Evolutionary conservation across 1,140 invertebrate species (phyloP).

Genomic region (Eufriesea mexicana): DNA sequence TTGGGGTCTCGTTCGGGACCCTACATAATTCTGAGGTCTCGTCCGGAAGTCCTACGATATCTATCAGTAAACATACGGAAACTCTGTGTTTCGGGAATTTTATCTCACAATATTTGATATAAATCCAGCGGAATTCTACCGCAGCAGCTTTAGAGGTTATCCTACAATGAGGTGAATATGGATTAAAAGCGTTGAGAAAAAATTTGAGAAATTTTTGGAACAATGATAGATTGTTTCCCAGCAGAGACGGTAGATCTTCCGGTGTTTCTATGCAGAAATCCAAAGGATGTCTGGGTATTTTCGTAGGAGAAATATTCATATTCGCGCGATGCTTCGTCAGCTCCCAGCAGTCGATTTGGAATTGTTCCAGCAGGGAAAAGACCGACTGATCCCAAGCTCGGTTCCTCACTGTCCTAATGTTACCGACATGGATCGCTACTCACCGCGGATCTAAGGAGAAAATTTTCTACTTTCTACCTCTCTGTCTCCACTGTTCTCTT

Average conservation of each 20-base stretch:
- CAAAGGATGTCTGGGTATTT: not conserved
- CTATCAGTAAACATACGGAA: too few relatives aligned
- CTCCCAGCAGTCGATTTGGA: not conserved
- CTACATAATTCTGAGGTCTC: too few relatives aligned
- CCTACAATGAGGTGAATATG: too few relatives aligned
- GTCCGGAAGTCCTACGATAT: too few relatives aligned
- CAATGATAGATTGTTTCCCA: not conserved
- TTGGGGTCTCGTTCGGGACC: too few relatives aligned
- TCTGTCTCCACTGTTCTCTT: not conserved
- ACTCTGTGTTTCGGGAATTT: too few relatives aligned
- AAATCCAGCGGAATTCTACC: too few relatives aligned
- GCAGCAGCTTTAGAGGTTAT: too few relatives aligned
- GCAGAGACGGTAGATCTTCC: too few relatives aligned
- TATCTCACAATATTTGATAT: too few relatives aligned
- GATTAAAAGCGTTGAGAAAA: too few relatives aligned
- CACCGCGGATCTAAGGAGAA: conserved; percentile 53
- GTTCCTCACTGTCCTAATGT: conserved; percentile 46
- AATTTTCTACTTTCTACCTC: conserved; percentile 46
- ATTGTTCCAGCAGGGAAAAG: not conserved
- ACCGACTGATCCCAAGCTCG: not conserved
- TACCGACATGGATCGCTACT: conserved; percentile 58
- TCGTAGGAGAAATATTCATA: conserved; percentile 52
- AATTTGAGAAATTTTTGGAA: too few relatives aligned
- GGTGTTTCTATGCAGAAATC: not conserved
- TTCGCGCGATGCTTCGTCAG: not conserved